phyloP scores from a whole-genome alignment of 2,113 vertebrate species.

The Cyrtonyx montezumae region DNA sequence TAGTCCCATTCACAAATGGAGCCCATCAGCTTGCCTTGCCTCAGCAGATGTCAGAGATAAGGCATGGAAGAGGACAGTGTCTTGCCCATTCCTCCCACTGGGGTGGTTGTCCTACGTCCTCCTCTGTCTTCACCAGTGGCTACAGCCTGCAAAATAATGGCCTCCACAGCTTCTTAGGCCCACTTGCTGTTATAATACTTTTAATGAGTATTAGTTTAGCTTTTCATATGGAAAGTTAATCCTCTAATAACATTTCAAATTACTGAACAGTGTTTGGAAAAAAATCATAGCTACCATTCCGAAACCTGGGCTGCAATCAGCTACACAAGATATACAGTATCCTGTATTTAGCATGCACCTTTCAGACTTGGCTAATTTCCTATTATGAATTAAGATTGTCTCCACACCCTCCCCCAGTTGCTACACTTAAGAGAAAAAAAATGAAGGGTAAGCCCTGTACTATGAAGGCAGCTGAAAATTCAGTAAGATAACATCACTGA shows the following conservation, averaged over 20 bases:
- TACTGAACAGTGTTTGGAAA: slow-evolving; percentile 42
- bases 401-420: background rate
- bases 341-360: slow-evolving; percentile 76
- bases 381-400: slow-evolving; percentile 77
- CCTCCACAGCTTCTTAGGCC: background rate
- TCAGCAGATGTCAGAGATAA: background rate
- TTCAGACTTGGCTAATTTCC: slow-evolving; percentile 80
- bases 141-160: slow-evolving; percentile 20
- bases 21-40: fast-evolving
- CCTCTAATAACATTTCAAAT: slow-evolving; percentile 72
- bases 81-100: background rate
- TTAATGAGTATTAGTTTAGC: slow-evolving; percentile 69
- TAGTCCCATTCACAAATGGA: background rate
- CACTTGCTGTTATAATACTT: slow-evolving; percentile 56
- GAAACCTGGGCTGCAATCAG: slow-evolving; percentile 58
- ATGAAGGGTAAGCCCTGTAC: slow-evolving; percentile 13
- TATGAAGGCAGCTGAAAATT: slow-evolving; percentile 67
- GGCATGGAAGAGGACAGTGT: background rate
- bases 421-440: background rate
- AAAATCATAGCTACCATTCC: slow-evolving; percentile 39
- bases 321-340: slow-evolving; percentile 68
- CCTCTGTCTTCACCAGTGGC: background rate
- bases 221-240: slow-evolving; percentile 66
- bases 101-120: background rate
- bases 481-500: slow-evolving; percentile 75